Base-by-base conservation (phyloP, 2,113 vertebrate species). In the Atractosteus spatula region DNA sequence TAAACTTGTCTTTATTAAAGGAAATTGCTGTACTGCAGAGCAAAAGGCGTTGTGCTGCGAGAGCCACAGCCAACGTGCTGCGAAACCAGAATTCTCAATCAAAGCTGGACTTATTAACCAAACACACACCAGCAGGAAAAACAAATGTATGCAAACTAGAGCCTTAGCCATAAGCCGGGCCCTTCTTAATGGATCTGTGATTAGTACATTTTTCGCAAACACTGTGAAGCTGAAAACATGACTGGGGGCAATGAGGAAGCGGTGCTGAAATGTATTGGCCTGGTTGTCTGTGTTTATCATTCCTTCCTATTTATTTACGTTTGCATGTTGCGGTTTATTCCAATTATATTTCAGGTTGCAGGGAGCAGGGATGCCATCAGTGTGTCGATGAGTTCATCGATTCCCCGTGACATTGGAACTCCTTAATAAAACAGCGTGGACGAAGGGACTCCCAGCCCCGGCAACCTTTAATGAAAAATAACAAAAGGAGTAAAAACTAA, bases 151-250 rank as follows among this genome's bases (percentile, higher is more conserved):
- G 64, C 74, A 11, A 75, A 66, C 55, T 7, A 55, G 0, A 68
- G 14, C 41, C 14, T 61, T 7, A 76, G 59, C 42, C 63, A 42
- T 55, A 62, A 11, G 5, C 47, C 69, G 77, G 57, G 55, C 47
- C 47, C 47, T 51, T 5, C 47, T 51, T 10, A 1, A 51, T 51
- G 47, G 47, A 29, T 17, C 7, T 13, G 16, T 10, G 69, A n/a
- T 83, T 79, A 76, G 77, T 73, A 71, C 75, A 76, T 77, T 83
- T 77, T 76, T 77, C 75, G 71, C 16, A 7, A 71, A 80, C 71
- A 81, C 45, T 0, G 14, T 41, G n/a, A 61, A n/a, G 61, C 61
- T 44, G 51, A 7, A 41, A 41, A 63, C 44, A 54, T 54, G 43
- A 63, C n/a, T 47, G 11, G 8, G 62, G 62, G 14, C 47, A 29